Conservation (phyloP, 2,888 invertebrate genomes). For the Oeneis ivallda region DNA sequence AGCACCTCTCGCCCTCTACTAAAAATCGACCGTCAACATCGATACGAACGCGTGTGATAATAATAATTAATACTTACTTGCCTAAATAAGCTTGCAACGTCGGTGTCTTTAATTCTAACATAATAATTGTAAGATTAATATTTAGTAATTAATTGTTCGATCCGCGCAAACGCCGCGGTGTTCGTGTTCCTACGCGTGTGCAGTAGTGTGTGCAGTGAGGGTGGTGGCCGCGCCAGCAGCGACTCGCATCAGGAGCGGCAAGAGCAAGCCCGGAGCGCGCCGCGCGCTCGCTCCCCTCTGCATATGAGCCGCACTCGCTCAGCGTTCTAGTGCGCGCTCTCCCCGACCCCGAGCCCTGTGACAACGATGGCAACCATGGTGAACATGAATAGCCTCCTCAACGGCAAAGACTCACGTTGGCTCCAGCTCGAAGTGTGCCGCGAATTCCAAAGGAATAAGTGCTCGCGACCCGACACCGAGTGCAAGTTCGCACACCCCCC, state of each 20-base stretch:
- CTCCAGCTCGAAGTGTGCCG: slow-evolving; percentile 99
- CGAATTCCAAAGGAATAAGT: slow-evolving; percentile 99
- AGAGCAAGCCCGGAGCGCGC: slow-evolving; percentile 73
- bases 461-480: slow-evolving; percentile 99
- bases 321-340: slow-evolving; percentile 72
- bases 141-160: slow-evolving; percentile 58
- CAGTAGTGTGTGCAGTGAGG: slow-evolving; percentile 65
- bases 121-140: slow-evolving; percentile 76
- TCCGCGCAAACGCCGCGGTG: slow-evolving; percentile 54
- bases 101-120: slow-evolving; percentile 79
- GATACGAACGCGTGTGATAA: slow-evolving; percentile 80
- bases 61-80: slow-evolving; percentile 77
- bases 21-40: slow-evolving; percentile 79
- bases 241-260: slow-evolving; percentile 55
- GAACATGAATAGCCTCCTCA: slow-evolving; percentile 97
- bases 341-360: slow-evolving; percentile 60
- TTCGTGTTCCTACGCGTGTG: slow-evolving; percentile 63
- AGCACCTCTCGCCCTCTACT: slow-evolving; percentile 79
- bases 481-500: slow-evolving; percentile 99
- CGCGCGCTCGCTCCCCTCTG: slow-evolving; percentile 70
- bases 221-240: slow-evolving; percentile 47
- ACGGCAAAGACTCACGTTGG: slow-evolving; percentile 99
- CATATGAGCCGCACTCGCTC: slow-evolving; percentile 78
- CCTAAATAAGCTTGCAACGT: slow-evolving; percentile 80
- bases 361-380: slow-evolving; percentile 91